Evolutionary conservation across 1,140 invertebrate species (phyloP), one percentile per base, ranked within the genome.

Genomic region (Lasioglossum albipes): DNA sequence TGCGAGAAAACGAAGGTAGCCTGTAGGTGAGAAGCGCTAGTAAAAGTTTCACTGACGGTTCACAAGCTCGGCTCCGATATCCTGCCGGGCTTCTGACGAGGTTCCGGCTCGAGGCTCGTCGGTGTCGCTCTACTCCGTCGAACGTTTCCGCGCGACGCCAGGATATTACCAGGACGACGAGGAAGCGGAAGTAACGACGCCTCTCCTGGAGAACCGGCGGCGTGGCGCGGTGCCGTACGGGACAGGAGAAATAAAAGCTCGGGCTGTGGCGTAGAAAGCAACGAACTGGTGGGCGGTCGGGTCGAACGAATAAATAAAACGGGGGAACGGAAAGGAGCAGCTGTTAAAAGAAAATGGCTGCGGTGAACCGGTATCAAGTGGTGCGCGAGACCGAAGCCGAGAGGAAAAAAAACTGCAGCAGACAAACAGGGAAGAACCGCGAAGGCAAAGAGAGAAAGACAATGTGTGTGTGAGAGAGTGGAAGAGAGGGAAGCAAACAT

Each of bases 301-400:
- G 54, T 18, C 16, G 70, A 49, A 31, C 20, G 52, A 27, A 68
- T 68, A 68, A 68, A 68, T 68, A 49, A 75, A 68, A 52, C 20
- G 4, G n/a, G 20, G 57, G 31, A 52, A 59, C 49, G 77, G 45
- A n/a, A 57, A 66, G 62, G 31, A 49, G 31, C 18, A 22, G 70
- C 71, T 74, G 62, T 79, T 79, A 79, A 79, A 74, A 59, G 62
- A 62, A 66, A 79, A 79, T 57, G 31, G 71, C 7, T 45, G 62
- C 0, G 52, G 36, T 5, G 18, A 67, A 20, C 52, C 62, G 12
- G 20, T 22, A 74, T 79, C 49, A 59, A 74, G 62, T 59, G 61
- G 69, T 54, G 52, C 52, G 18, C 52, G 52, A 10, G 52, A 54
- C 45, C 45, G 18, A 54, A 20, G 45, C 45, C 10, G 45, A 49